Percentiles rank a stretch among this genome's conserved stretches.
phyloP scores from a whole-genome alignment of 2,797 vertebrate genomes.

The Strix occidentalis region DNA sequence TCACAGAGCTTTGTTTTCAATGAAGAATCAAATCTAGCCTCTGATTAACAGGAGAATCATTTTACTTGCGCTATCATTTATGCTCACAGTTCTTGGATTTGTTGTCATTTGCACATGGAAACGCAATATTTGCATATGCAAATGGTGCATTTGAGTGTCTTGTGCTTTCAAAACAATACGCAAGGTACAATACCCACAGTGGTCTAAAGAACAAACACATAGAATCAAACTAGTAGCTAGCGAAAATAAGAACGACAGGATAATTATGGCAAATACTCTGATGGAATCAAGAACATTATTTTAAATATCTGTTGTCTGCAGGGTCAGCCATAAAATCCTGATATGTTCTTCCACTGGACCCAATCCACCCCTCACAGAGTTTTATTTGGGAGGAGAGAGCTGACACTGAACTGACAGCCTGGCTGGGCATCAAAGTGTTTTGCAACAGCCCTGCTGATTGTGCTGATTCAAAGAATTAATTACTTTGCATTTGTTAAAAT shows the following conservation, averaged over 20 bases:
- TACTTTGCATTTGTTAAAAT: slow-evolving; percentile 31
- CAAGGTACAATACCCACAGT: neutral
- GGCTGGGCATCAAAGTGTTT: slow-evolving; percentile 28
- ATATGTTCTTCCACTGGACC: neutral
- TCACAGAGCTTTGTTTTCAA: neutral
- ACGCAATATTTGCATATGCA: neutral
- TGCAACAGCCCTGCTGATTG: neutral
- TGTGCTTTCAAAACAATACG: neutral
- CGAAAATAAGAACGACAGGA: neutral
- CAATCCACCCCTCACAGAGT: neutral
- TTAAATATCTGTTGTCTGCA: neutral
- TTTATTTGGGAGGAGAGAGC: neutral
- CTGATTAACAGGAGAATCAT: neutral
- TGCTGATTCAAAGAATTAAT: slow-evolving; percentile 17
- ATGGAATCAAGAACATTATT: neutral
- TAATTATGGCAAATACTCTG: neutral
- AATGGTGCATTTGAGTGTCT: neutral
- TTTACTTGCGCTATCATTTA: slow-evolving; percentile 1
- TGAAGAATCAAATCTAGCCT: neutral
- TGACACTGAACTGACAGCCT: neutral
- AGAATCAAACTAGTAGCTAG: neutral
- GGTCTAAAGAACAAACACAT: neutral
- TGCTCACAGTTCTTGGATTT: slow-evolving; percentile 1
- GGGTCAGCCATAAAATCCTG: neutral
- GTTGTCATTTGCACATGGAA: slow-evolving; percentile 24